Evolutionary conservation across 2,113 vertebrate species (phyloP).

Genomic region (Chaenogobius annularis): DNA sequence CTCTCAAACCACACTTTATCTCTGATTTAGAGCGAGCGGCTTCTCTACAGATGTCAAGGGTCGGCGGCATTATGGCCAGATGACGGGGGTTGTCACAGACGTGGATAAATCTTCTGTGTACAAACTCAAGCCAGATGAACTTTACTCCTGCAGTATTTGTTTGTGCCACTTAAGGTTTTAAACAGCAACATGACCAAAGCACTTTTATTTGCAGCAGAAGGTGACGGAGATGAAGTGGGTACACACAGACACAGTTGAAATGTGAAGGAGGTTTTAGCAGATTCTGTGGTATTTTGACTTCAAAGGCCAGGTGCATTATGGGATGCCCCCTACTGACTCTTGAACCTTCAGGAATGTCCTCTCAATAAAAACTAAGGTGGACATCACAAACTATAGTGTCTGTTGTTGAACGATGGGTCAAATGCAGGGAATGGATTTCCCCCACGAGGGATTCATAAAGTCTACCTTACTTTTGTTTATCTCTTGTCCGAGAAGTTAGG

Average conservation of each 20-base stretch:
- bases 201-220: conserved; percentile 5
- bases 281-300: conserved; percentile 39
- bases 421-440: too few relatives aligned
- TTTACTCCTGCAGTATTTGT: background rate
- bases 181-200: conserved; percentile 12
- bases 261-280: conserved; percentile 1
- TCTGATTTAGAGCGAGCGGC: background rate
- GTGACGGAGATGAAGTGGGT: background rate
- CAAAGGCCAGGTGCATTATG: conserved; percentile 41
- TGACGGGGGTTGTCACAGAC: background rate
- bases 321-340: conserved; percentile 17
- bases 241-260: background rate
- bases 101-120: background rate
- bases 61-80: background rate
- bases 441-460: too few relatives aligned
- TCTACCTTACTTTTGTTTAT: too few relatives aligned
- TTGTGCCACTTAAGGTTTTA: background rate
- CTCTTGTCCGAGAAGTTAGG: background rate
- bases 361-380: background rate
- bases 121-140: conserved; percentile 25
- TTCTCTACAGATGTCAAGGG: conserved; percentile 6
- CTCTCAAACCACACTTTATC: background rate
- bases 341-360: conserved; percentile 21
- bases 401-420: background rate
- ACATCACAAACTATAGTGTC: background rate